Percentiles rank a stretch among this genome's conserved stretches.
Conservation (phyloP, 2,888 invertebrate genomes). For the Creontiades dilutus region DNA sequence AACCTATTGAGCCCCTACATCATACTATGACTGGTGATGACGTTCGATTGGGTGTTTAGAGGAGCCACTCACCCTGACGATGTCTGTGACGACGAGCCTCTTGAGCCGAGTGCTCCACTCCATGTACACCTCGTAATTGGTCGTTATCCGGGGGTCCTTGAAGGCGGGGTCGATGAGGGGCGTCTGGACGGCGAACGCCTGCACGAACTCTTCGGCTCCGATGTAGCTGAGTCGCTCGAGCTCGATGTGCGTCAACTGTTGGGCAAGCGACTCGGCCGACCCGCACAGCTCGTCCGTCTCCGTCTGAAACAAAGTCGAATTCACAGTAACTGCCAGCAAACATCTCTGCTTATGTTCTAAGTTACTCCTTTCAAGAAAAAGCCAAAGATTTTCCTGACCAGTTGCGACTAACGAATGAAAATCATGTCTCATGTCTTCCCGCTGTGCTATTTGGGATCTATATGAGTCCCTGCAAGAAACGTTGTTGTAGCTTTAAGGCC, state of each 20-base stretch:
- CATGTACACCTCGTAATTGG: slow-evolving; percentile 96
- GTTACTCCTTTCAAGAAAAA: too few relatives aligned
- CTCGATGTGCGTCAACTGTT: slow-evolving; percentile 96
- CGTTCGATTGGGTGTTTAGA: slow-evolving; percentile 71
- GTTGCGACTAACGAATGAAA: too few relatives aligned
- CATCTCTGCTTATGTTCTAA: too few relatives aligned
- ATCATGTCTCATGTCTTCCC: too few relatives aligned
- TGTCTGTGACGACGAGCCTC: slow-evolving; percentile 96
- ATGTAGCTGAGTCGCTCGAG: slow-evolving; percentile 95
- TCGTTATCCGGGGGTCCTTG: slow-evolving; percentile 92
- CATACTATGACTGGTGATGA: too few relatives aligned
- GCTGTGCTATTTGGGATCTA: too few relatives aligned
- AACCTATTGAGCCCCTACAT: too few relatives aligned
- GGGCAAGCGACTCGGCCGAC: slow-evolving; percentile 90
- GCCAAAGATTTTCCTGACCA: too few relatives aligned
- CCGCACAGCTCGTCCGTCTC: slow-evolving; percentile 89
- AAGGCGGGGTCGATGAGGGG: slow-evolving; percentile 83
- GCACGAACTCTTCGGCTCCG: slow-evolving; percentile 98
- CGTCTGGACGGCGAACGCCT: slow-evolving; percentile 88
- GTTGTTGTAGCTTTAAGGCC: too few relatives aligned
- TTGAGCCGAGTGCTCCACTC: slow-evolving; percentile 98
- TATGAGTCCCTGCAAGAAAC: too few relatives aligned
- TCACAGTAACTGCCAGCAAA: too few relatives aligned
- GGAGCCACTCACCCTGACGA: slow-evolving; percentile 87
- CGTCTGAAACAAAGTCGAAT: slow-evolving; percentile 78